A percentile compares a stretch with the other conserved stretches of the same genome.
Evolutionary conservation across 2,888 invertebrate genomes (phyloP).

Genomic region (Sesia apiformis): DNA sequence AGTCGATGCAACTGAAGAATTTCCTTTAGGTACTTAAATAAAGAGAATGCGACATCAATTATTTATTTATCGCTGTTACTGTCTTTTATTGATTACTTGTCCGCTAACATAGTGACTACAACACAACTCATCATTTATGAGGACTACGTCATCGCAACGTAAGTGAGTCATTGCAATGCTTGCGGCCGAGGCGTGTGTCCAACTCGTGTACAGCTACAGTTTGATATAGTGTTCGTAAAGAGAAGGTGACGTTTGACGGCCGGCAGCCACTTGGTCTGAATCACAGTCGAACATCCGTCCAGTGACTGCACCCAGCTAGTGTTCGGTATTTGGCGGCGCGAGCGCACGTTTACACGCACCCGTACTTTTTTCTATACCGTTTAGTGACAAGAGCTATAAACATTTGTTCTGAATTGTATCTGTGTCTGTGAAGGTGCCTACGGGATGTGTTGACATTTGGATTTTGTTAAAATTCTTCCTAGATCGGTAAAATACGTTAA

Average conservation of each 20-base stretch:
- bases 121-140: neutral
- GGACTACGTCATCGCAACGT: constrained; percentile 25
- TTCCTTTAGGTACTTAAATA: no score
- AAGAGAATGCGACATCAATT: no score
- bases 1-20: no score
- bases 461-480: no score
- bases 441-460: no score
- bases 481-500: no score
- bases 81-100: neutral
- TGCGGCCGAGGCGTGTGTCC: neutral
- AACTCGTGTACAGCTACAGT: constrained; percentile 17
- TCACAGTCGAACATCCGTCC: constrained; percentile 50
- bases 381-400: no score
- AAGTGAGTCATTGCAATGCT: constrained; percentile 30
- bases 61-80: neutral
- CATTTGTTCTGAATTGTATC: no score
- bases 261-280: constrained; percentile 42
- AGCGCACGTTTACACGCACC: constrained; percentile 54
- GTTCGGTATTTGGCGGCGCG: constrained; percentile 29
- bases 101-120: neutral
- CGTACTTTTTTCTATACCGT: constrained; percentile 28
- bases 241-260: constrained; percentile 39
- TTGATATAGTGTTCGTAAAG: constrained; percentile 21
- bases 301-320: constrained; percentile 35
- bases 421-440: no score